Conservation (phyloP, 2,113 vertebrate species). For the Penelope pileata region DNA sequence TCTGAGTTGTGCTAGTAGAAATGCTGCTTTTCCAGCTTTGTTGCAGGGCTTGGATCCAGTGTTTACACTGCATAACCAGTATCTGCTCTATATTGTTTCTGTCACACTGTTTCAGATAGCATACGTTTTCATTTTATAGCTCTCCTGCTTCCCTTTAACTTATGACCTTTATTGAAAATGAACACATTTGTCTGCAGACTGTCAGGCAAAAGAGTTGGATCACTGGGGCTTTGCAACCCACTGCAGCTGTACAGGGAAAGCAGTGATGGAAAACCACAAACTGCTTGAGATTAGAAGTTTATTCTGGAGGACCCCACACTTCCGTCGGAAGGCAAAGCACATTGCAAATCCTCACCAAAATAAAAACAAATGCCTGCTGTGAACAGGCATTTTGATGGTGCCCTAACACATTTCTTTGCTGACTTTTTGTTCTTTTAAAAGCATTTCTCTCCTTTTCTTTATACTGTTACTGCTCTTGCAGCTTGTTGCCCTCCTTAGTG, state of each 20-base stretch:
- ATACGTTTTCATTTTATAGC: constrained; percentile 42
- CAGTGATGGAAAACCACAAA: constrained; percentile 16
- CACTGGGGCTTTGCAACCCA: neutral
- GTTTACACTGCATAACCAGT: neutral
- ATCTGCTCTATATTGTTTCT: constrained; percentile 8
- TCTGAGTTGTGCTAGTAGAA: neutral
- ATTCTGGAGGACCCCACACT: neutral
- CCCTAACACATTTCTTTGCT: neutral
- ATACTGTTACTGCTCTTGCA: neutral
- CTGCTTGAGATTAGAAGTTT: neutral
- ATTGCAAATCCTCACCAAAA: neutral
- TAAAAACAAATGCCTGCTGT: neutral
- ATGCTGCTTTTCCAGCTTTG: neutral
- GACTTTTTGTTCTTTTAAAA: neutral
- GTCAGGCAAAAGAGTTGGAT: neutral
- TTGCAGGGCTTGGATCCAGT: neutral
- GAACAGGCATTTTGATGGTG: neutral
- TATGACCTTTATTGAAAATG: constrained; percentile 56
- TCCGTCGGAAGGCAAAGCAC: neutral
- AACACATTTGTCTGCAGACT: constrained; percentile 2
- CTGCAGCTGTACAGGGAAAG: neutral
- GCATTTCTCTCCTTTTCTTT: neutral
- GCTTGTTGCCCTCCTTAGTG: neutral
- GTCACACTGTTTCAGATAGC: neutral
- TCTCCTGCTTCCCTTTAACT: constrained; percentile 54